Percentiles rank a stretch among this genome's conserved stretches.
phyloP scores from a whole-genome alignment of 2,113 vertebrate genomes.

The Fukomys damarensis region DNA sequence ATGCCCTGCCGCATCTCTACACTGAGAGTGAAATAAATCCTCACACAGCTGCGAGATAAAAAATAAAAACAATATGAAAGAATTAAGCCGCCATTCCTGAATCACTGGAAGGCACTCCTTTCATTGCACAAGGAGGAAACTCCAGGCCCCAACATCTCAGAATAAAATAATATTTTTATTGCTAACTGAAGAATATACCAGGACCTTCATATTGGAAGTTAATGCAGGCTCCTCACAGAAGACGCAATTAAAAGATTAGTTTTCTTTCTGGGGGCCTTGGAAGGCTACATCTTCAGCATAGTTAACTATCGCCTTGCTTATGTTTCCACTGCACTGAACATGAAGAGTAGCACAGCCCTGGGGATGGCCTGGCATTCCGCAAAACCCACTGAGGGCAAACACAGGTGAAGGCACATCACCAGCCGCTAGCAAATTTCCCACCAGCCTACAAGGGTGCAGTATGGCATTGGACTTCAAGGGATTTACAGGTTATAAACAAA shows the following conservation, averaged over 20 bases:
- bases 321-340: neutral
- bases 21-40: neutral
- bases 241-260: constrained; percentile 1
- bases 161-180: constrained; percentile 28
- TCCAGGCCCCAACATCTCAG: neutral
- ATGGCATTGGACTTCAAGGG: neutral
- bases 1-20: neutral
- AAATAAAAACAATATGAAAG: neutral
- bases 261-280: neutral
- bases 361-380: neutral
- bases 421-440: neutral
- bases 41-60: constrained; percentile 12
- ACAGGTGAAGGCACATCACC: neutral
- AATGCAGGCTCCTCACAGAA: neutral
- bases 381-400: neutral
- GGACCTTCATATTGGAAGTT: constrained; percentile 10
- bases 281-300: neutral
- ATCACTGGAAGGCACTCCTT: neutral
- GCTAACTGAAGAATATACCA: neutral
- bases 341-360: neutral
- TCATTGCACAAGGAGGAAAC: constrained; percentile 19
- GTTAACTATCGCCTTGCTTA: neutral
- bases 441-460: neutral
- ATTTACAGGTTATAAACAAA: neutral
- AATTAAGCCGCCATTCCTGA: neutral